phyloP scores from a whole-genome alignment of 1,140 invertebrate genomes.

The Nasonia vitripennis region DNA sequence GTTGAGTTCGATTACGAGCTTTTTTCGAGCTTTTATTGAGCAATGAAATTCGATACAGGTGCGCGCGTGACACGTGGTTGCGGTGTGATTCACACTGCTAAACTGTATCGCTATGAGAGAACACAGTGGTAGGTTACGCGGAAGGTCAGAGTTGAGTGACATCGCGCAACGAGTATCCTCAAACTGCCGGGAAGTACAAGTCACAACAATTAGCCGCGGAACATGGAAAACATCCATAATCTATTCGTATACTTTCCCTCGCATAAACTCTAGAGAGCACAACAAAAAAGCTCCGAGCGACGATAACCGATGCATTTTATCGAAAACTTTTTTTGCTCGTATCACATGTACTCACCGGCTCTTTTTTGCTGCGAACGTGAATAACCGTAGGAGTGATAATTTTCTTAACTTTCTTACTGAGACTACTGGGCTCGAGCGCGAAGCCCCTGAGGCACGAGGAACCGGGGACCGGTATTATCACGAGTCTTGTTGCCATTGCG shows the following conservation, averaged over 20 bases:
- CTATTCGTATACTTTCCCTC: not conserved
- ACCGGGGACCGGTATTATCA: constrained; percentile 50
- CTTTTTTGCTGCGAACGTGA: constrained; percentile 48
- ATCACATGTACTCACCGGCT: constrained; percentile 40
- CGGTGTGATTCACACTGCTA: too few species aligned
- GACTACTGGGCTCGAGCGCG: constrained; percentile 13
- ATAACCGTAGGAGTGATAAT: constrained; percentile 34
- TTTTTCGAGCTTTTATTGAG: not conserved
- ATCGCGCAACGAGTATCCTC: not conserved
- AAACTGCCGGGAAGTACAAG: not conserved
- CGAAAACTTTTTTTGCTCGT: too few species aligned
- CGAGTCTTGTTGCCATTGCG: constrained; percentile 32
- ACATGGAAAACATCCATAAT: not conserved
- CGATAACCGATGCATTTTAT: too few species aligned
- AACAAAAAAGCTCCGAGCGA: too few species aligned
- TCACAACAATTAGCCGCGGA: not conserved
- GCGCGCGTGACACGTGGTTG: too few species aligned
- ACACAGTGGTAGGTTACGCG: not conserved
- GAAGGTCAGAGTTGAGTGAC: not conserved
- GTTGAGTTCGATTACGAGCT: too few species aligned
- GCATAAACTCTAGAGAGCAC: too few species aligned
- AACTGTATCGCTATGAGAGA: not conserved
- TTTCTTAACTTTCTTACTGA: not conserved
- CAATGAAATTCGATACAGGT: not conserved
- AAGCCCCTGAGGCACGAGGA: constrained; percentile 45